Evolutionary conservation across 1,140 invertebrate species (phyloP), one percentile per base, ranked within the genome.

Genomic region (Heliconius hermathena): DNA sequence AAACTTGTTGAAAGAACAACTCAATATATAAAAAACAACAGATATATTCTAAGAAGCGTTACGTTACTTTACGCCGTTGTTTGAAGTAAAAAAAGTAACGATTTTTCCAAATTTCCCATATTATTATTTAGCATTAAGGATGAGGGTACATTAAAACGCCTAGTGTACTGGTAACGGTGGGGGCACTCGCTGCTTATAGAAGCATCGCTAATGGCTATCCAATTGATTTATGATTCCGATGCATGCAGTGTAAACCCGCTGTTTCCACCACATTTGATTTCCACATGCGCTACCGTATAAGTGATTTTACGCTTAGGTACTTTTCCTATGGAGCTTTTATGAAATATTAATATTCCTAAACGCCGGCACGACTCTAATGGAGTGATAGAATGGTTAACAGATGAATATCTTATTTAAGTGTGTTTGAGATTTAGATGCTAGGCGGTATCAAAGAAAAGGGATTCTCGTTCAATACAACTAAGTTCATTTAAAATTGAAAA

Each of bases 151-250:
- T 76, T 76, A 71, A 76, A 70, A 76, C 18, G 38, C 22, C 57
- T 74, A 74, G 73, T 72, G 29, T 71, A 77, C 72, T 71, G 66
- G 74, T 79, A 75, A 71, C 71, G 60, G 71, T 26, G 49, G 73
- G 73, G 80, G 80, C 74, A 78, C 78, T 75, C 77, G 29, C 52
- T 82, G 77, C 78, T 74, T 80, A 84, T 81, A 81, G 78, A 86
- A 81, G 79, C 85, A 80, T 81, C 78, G 85, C 86, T 91, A 91
- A 90, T 90, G 86, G 88, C 81, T 82, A 87, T 90, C 82, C 87
- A 83, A 90, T 87, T 91, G 89, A 91, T 90, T 91, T 90, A 92
- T 90, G 88, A 91, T 87, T 84, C 82, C 76, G 84, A 86, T 87
- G 83, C 87, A 85, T 83, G 79, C 81, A 83, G 81, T 80, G 81